A percentile compares a stretch with the other conserved stretches of the same genome.
These are phyloP conservation scores for Planococcus citri DNA, from an alignment of 1,140 invertebrate species.

Conservation along the genomic window DNA sequence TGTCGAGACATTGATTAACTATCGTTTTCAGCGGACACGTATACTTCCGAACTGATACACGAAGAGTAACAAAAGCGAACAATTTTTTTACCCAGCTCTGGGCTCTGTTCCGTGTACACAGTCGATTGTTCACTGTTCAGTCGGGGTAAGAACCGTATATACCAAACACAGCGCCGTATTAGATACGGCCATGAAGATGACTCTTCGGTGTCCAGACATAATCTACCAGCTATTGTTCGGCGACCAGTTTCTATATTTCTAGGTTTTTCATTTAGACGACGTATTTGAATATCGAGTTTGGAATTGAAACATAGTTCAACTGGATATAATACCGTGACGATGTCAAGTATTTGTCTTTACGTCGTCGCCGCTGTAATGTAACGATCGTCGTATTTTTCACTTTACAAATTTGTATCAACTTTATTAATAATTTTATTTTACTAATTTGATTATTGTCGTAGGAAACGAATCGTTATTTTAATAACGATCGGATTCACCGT, in stretches of 20 bases:
- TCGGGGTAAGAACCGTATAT: background rate
- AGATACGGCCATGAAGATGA: conserved; percentile 1
- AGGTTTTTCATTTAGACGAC: background rate
- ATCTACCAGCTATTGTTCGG: background rate
- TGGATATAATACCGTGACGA: too few relatives aligned
- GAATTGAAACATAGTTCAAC: background rate
- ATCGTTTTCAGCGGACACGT: too few relatives aligned
- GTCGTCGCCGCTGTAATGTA: too few relatives aligned
- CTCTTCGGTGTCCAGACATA: background rate
- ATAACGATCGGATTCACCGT: too few relatives aligned
- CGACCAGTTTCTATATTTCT: background rate
- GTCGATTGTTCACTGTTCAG: background rate
- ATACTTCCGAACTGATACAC: background rate
- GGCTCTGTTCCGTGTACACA: background rate
- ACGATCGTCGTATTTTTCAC: too few relatives aligned
- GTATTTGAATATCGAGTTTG: background rate
- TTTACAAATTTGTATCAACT: too few relatives aligned
- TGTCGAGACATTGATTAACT: too few relatives aligned
- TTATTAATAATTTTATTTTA: too few relatives aligned
- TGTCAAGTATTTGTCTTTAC: too few relatives aligned
- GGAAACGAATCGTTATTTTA: too few relatives aligned
- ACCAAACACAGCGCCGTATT: background rate
- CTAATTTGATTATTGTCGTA: too few relatives aligned
- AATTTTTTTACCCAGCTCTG: too few relatives aligned
- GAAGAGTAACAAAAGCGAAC: background rate